Conservation (phyloP, 1,140 invertebrate genomes). For the Halyomorpha halys region DNA sequence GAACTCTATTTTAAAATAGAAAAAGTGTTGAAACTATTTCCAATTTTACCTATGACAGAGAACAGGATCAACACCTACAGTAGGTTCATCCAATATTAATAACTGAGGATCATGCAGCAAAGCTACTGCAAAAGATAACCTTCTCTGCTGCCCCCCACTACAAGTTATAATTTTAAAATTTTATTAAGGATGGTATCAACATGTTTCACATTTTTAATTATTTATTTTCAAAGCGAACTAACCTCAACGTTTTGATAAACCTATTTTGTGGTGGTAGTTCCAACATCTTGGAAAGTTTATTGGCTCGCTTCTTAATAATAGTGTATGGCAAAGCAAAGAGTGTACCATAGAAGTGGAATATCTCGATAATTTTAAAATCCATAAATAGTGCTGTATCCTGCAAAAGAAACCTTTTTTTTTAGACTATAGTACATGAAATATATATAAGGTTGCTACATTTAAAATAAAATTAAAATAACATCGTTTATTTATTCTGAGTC, state of each 20-base stretch:
- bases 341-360: conserved; percentile 76
- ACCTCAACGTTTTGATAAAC: conserved; percentile 32
- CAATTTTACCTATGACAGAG: conserved; percentile 61
- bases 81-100: conserved; percentile 83
- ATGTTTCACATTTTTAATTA: neutral
- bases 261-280: conserved; percentile 54
- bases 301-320: conserved; percentile 52
- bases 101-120: conserved; percentile 64
- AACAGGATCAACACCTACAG: conserved; percentile 80
- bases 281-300: conserved; percentile 56
- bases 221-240: conserved; percentile 60
- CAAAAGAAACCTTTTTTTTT: no score
- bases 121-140: conserved; percentile 85
- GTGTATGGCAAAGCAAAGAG: conserved; percentile 63
- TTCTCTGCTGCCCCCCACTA: conserved; percentile 84
- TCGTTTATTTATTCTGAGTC: no score
- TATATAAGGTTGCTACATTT: no score
- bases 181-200: neutral
- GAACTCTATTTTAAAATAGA: neutral
- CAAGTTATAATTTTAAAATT: neutral
- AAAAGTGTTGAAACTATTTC: conserved; percentile 18
- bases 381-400: conserved; percentile 77
- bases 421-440: no score
- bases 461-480: no score
- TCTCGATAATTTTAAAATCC: conserved; percentile 76